Conservation (phyloP, 2,797 vertebrate species). For the Pipistrellus pygmaeus region DNA sequence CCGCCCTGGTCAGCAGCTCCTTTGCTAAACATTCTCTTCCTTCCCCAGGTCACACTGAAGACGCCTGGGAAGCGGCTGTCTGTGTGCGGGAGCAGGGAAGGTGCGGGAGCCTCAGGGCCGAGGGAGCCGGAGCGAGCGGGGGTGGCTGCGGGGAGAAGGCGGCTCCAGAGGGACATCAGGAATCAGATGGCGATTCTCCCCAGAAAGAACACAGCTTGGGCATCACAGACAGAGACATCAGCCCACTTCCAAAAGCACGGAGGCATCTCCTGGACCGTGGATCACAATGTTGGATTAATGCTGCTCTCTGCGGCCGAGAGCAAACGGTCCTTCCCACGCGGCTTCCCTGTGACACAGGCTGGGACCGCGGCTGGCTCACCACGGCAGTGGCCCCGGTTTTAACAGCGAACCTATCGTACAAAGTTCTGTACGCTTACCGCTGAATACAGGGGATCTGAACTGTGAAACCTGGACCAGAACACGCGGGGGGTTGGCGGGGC, state of each 20-base stretch:
- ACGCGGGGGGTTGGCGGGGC: slow-evolving; percentile 91
- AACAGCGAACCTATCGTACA: slow-evolving; percentile 88
- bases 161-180: too few species aligned
- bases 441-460: slow-evolving; percentile 91
- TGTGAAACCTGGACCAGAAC: slow-evolving; percentile 90
- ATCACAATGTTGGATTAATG: slow-evolving; percentile 89
- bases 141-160: too few species aligned
- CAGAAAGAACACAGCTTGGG: too few species aligned
- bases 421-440: slow-evolving; percentile 85
- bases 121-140: too few species aligned
- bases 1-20: not conserved
- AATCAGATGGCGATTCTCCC: too few species aligned
- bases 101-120: too few species aligned
- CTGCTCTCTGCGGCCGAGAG: slow-evolving; percentile 90
- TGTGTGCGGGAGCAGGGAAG: too few species aligned
- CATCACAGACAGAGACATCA: too few species aligned
- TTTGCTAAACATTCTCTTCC: not conserved
- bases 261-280: slow-evolving; percentile 91
- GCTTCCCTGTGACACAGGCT: slow-evolving; percentile 73
- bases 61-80: not conserved
- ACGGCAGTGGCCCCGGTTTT: slow-evolving; percentile 91
- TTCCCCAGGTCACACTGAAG: not conserved
- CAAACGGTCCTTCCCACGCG: slow-evolving; percentile 92
- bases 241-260: too few species aligned
- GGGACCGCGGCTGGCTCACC: slow-evolving; percentile 88